phyloP scores from a whole-genome alignment of 2,888 invertebrate genomes.

The Sinodicranocentrus sp. region DNA sequence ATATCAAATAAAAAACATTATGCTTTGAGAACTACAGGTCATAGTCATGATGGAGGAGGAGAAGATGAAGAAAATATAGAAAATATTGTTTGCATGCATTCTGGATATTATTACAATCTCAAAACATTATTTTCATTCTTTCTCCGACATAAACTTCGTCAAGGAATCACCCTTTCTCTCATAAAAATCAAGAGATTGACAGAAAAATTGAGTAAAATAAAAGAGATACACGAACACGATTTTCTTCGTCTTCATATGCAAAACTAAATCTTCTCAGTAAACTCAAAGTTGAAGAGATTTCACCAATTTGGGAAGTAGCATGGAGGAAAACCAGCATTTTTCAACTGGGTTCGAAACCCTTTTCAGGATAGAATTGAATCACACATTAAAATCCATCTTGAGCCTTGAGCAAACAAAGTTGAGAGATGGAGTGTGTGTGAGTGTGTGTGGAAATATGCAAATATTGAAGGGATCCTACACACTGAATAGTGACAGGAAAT shows the following conservation, averaged over 20 bases:
- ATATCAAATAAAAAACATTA: background rate
- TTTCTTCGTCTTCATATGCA: background rate
- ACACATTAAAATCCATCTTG: no score
- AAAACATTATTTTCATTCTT: background rate
- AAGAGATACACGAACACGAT: background rate
- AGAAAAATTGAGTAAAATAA: background rate
- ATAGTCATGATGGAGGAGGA: background rate
- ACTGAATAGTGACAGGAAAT: no score
- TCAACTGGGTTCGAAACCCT: no score
- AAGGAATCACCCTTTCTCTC: background rate
- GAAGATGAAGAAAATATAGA: background rate
- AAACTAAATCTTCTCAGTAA: no score
- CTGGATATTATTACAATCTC: constrained; percentile 13
- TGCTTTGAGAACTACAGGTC: background rate
- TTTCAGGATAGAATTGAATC: no score
- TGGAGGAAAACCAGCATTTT: no score
- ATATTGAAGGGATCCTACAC: no score
- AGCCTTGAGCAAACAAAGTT: no score
- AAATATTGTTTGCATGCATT: constrained; percentile 7
- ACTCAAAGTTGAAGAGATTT: no score
- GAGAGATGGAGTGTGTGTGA: no score
- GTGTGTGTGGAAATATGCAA: no score
- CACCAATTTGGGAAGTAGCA: no score
- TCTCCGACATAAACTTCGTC: background rate
- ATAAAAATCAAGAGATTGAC: background rate